Percentiles rank a stretch among this genome's conserved stretches.
These are phyloP conservation scores for Drosophila prostipennis DNA, from an alignment of 2,888 invertebrate genomes.

Conservation along the genomic window DNA sequence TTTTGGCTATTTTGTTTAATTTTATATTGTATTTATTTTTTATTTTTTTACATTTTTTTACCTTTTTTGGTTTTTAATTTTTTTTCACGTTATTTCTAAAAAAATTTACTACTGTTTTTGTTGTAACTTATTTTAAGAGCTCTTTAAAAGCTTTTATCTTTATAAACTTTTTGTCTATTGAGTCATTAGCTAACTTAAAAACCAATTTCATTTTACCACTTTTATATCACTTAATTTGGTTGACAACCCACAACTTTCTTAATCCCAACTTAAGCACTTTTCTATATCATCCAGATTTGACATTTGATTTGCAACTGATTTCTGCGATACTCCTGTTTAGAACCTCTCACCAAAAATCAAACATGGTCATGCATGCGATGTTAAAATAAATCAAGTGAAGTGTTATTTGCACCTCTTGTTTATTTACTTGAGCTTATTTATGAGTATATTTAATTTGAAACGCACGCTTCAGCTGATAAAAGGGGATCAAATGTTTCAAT, in stretches of 20 bases:
- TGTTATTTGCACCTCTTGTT: not conserved
- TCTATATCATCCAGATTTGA: conserved; percentile 2
- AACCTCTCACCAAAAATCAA: not conserved
- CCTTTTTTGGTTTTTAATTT: too few relatives aligned
- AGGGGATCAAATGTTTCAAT: conserved; percentile 7
- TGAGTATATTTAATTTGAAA: not conserved
- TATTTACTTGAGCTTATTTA: conserved; percentile 19
- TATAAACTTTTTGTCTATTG: too few relatives aligned
- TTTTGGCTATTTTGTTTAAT: too few relatives aligned
- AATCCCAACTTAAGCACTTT: not conserved
- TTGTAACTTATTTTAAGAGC: too few relatives aligned
- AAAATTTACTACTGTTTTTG: too few relatives aligned
- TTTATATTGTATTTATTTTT: too few relatives aligned
- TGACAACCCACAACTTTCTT: not conserved
- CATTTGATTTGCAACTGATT: conserved; percentile 2
- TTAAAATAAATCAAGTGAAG: conserved; percentile 13
- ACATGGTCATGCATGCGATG: not conserved
- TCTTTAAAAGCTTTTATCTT: too few relatives aligned
- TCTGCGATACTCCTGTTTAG: not conserved
- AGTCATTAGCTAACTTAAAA: too few relatives aligned
- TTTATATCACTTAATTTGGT: not conserved
- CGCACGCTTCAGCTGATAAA: conserved; percentile 6
- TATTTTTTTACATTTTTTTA: too few relatives aligned
- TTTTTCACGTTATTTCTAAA: too few relatives aligned
- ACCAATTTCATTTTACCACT: too few relatives aligned